Conservation (phyloP, 2,113 vertebrate species). For the Grus americana region DNA sequence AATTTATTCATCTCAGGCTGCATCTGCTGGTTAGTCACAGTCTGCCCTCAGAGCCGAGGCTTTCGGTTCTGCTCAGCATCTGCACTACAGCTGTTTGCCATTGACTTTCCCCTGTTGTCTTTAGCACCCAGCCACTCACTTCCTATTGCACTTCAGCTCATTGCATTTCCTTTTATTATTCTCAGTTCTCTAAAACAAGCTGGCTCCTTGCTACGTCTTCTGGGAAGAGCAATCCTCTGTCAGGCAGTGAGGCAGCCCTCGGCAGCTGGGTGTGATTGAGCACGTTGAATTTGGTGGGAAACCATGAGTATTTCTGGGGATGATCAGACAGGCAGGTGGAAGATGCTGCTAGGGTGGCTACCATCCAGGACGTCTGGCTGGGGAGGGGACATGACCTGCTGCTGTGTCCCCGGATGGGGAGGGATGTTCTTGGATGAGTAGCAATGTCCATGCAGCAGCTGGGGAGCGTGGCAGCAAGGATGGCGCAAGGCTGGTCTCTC, state of each 20-base stretch:
- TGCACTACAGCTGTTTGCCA: constrained; percentile 45
- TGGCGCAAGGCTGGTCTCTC: neutral
- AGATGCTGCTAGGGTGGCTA: too few species aligned
- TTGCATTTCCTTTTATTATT: neutral
- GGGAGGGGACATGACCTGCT: neutral
- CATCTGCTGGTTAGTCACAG: neutral
- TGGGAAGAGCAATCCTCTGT: neutral
- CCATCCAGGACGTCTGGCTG: neutral
- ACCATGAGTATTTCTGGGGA: neutral
- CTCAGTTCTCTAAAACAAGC: neutral
- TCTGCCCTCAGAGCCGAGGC: neutral
- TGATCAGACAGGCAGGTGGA: neutral
- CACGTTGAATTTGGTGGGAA: neutral
- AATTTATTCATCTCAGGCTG: neutral
- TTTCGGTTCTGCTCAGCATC: constrained; percentile 23
- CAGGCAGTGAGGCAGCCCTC: neutral
- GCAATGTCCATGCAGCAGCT: neutral
- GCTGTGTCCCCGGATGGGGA: accelerated
- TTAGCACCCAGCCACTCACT: neutral
- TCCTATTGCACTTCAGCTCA: neutral
- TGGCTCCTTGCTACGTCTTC: neutral
- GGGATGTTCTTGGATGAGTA: neutral
- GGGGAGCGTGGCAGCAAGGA: neutral
- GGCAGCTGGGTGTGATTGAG: accelerated
- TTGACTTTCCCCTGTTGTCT: constrained; percentile 6